Percentiles rank a stretch among this genome's conserved stretches.
These are phyloP conservation scores for Aptenodytes forsteri DNA, from an alignment of 2,113 vertebrate species.

Conservation along the genomic window DNA sequence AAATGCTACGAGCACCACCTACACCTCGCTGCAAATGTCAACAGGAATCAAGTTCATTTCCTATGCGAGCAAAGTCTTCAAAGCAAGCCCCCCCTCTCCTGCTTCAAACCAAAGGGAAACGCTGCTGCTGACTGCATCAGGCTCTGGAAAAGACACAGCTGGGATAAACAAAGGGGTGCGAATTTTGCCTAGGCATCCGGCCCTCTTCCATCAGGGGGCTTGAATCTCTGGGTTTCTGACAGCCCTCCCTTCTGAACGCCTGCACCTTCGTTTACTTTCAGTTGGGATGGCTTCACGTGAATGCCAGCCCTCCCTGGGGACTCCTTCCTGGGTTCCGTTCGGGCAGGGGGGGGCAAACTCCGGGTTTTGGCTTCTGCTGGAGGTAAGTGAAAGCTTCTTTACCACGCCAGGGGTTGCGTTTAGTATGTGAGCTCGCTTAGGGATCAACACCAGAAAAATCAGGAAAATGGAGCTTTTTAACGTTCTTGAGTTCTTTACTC, in stretches of 20 bases:
- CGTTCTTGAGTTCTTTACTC: rapidly evolving
- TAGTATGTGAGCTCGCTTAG: not conserved
- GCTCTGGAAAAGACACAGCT: not conserved
- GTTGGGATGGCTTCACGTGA: not conserved
- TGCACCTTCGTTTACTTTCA: not conserved
- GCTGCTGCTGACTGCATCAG: not conserved
- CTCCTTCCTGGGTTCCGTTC: rapidly evolving
- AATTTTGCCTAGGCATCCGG: not conserved
- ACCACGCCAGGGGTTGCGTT: rapidly evolving
- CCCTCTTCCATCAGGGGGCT: not conserved
- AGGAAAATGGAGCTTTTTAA: not conserved
- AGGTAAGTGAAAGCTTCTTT: too few species aligned
- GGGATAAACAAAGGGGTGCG: not conserved
- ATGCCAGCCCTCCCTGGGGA: too few species aligned
- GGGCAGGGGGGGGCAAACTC: not conserved
- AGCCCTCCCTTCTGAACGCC: not conserved
- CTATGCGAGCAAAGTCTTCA: not conserved
- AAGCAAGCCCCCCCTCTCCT: not conserved
- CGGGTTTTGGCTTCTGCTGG: not conserved
- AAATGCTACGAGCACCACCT: not conserved
- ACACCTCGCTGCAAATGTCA: constrained; percentile 11
- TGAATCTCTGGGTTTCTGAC: not conserved
- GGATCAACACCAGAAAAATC: too few species aligned
- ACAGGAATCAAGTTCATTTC: not conserved
- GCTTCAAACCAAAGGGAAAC: not conserved